These are phyloP conservation scores for Corythornis cristatus DNA, from an alignment of 2,113 vertebrate genomes.

Conservation along the genomic window DNA sequence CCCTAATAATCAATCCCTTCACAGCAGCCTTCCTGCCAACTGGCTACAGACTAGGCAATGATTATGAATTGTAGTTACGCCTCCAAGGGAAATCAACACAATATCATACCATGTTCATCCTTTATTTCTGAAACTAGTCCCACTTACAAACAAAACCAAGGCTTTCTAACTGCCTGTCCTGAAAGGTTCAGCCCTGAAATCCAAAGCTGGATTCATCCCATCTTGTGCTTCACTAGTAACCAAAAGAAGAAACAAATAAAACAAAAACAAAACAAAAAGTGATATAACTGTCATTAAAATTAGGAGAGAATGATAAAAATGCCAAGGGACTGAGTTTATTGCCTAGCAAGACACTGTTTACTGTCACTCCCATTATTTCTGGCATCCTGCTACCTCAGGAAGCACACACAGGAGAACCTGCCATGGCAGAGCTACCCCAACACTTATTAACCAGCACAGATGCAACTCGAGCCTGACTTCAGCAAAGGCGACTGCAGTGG, in stretches of 20 bases:
- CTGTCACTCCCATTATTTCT: background rate
- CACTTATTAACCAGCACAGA: constrained; percentile 30
- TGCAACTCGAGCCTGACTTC: background rate
- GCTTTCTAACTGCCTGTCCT: background rate
- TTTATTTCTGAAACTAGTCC: constrained; percentile 12
- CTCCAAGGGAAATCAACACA: constrained; percentile 30
- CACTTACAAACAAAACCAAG: background rate
- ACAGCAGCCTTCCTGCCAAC: constrained; percentile 40
- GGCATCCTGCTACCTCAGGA: background rate
- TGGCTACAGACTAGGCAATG: constrained; percentile 17
- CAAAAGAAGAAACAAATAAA: background rate
- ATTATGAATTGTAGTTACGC: constrained; percentile 27
- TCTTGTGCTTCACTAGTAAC: background rate
- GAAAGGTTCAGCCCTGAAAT: background rate
- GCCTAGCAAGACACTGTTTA: fast-evolving
- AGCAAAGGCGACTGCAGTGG: background rate
- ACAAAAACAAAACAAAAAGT: background rate
- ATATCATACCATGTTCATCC: background rate
- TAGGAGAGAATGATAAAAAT: background rate
- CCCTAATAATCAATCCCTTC: constrained; percentile 59
- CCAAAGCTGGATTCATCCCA: background rate
- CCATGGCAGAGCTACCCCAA: background rate
- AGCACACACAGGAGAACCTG: background rate
- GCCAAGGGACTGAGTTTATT: background rate
- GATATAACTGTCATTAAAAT: background rate